phyloP scores from a whole-genome alignment of 92 coral and sea anemone species.

The Ricordea florida region DNA sequence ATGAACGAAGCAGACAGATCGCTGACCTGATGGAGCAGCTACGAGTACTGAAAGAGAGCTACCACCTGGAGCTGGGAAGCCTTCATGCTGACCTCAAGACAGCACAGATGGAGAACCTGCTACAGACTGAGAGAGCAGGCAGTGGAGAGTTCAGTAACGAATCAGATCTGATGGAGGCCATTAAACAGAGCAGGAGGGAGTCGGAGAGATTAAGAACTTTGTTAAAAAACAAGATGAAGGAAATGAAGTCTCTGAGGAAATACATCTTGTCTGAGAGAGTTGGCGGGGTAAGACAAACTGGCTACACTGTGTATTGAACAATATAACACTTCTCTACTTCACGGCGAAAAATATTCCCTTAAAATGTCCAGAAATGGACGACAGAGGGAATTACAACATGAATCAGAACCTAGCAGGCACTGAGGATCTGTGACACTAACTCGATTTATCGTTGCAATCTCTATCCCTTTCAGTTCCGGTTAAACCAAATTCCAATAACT shows the following conservation, averaged over 20 bases:
- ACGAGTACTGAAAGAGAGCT: conserved; percentile 76
- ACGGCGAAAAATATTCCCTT: not conserved
- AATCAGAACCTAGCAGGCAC: too few relatives aligned
- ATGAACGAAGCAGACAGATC: conserved; percentile 73
- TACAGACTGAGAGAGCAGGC: conserved; percentile 28
- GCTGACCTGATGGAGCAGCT: conserved; percentile 76
- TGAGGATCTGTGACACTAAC: too few relatives aligned
- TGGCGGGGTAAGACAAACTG: not conserved
- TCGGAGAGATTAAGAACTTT: conserved; percentile 78
- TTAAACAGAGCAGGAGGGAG: conserved; percentile 72
- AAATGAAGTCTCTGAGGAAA: conserved; percentile 75
- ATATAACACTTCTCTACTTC: not conserved
- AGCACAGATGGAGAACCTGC: conserved; percentile 84
- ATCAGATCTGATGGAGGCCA: conserved; percentile 71
- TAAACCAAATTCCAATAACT: too few relatives aligned
- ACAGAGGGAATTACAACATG: not conserved
- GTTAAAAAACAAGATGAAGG: conserved; percentile 73
- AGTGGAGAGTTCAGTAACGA: conserved; percentile 1
- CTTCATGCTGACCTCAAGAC: conserved; percentile 83
- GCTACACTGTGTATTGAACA: conserved; percentile 7
- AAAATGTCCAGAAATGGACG: not conserved
- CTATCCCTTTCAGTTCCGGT: too few relatives aligned
- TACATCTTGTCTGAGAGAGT: conserved; percentile 64
- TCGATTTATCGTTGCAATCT: too few relatives aligned
- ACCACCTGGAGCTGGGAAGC: conserved; percentile 79